phyloP scores from a whole-genome alignment of 2,113 vertebrate species.

The Otus sunia region DNA sequence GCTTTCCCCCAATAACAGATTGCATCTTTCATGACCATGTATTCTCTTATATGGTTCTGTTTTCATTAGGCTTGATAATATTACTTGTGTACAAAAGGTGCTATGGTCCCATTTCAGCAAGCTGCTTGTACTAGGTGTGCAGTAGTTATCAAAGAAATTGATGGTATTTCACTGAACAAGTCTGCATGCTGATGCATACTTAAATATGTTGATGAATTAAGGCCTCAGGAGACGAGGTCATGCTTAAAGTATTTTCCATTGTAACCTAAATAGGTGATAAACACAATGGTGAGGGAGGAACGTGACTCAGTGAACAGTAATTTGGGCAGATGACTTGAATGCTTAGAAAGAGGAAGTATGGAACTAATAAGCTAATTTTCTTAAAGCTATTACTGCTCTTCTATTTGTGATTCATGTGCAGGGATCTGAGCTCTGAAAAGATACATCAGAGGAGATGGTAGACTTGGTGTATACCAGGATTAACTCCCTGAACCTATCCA shows the following conservation, averaged over 20 bases:
- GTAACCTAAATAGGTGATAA: conserved; percentile 12
- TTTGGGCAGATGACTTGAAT: not conserved
- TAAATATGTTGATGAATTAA: not conserved
- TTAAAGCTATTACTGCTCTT: not conserved
- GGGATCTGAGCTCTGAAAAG: not conserved
- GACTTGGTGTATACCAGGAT: not conserved
- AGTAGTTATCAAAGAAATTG: not conserved
- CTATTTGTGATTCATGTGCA: not conserved
- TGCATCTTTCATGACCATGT: not conserved
- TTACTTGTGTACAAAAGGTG: not conserved
- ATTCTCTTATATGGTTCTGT: not conserved
- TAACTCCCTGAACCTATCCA: not conserved
- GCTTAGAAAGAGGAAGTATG: not conserved
- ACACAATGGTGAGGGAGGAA: not conserved
- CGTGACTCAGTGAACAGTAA: not conserved
- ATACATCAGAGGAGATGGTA: not conserved
- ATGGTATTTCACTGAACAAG: not conserved
- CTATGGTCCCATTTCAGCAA: not conserved
- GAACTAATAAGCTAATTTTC: not conserved
- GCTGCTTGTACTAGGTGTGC: not conserved
- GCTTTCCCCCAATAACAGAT: not conserved
- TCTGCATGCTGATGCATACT: not conserved
- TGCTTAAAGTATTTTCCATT: conserved; percentile 18
- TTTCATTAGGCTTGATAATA: not conserved
- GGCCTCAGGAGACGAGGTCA: conserved; percentile 1